Percentiles rank a stretch among this genome's conserved stretches.
These are phyloP conservation scores for Trematomus bernacchii DNA, from an alignment of 2,797 vertebrate genomes.

Conservation along the genomic window DNA sequence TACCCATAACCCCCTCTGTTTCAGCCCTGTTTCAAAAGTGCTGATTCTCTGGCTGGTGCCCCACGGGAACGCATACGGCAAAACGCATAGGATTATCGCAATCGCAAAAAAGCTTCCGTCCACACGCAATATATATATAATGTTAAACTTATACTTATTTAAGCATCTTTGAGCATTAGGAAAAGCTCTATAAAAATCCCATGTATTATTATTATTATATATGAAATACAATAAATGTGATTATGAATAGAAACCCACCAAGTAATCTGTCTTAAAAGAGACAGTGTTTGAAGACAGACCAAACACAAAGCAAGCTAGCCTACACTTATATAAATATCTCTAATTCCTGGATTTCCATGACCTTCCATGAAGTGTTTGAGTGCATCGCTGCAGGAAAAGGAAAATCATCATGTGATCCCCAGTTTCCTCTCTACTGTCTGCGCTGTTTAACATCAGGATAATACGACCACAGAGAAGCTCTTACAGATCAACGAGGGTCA, in stretches of 20 bases:
- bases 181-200: no score
- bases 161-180: no score
- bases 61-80: no score
- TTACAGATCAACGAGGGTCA: slow-evolving; percentile 50
- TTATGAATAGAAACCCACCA: background rate
- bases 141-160: no score
- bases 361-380: slow-evolving; percentile 1
- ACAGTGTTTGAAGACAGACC: background rate
- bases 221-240: background rate
- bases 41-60: no score
- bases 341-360: background rate
- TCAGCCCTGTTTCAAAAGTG: no score
- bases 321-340: background rate
- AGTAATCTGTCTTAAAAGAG: background rate
- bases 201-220: no score
- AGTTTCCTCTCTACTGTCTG: slow-evolving; percentile 31
- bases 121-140: no score
- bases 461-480: slow-evolving; percentile 31
- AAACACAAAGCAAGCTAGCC: background rate
- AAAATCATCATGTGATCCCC: slow-evolving; percentile 13
- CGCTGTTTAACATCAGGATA: slow-evolving; percentile 45
- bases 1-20: no score
- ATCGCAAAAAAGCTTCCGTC: no score
- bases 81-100: no score
- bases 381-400: slow-evolving; percentile 21